Base-by-base conservation (phyloP, 2,888 invertebrate species). In the Eilema griseolum region DNA sequence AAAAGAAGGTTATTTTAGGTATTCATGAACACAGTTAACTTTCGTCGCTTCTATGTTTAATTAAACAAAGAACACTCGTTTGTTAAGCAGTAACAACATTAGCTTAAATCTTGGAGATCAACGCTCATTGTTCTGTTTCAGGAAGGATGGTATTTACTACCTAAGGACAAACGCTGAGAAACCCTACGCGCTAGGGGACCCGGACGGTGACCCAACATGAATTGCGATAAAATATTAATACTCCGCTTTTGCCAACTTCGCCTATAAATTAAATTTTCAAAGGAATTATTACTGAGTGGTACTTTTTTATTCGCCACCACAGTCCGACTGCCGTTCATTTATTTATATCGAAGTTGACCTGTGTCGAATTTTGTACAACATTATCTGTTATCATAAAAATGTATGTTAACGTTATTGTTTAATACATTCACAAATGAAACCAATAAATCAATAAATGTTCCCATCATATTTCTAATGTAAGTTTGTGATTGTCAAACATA, bases 101-200 rank as follows among this genome's bases (percentile, higher is more conserved):
- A 87, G 86, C 85, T 87, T 89, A 88, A 88, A 89, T 89, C 88
- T 88, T 82, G 76, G 79, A 87, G 87, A 89, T 88, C 86, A 88
- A 86, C 83, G 85, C 76, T 83, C 77, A 86, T 91, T 90, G 89
- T 92, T 86, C 90, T 72, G 82, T 94, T 94, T 77, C 93, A 96
- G 96, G 87, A 94, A 96, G 85, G 95, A 95, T 81, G 96, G 96
- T 79, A 93, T 95, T 85, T 96, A 95, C 91, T 96, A 96, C 89
- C 92, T 96, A 80, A 91, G 87, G 88, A 96, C 96, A 74, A 95
- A 93, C 81, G 91, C 92, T n/a, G 91, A 93, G 83, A 88, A 91
- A 76, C 96, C 96, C 71, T 96, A 89, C 90, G 96, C 96, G 67
- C 84, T 93, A 71, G 93, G 93, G 76, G 92, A 92, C 76, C 88